A percentile compares a stretch with the other conserved stretches of the same genome.
Evolutionary conservation across 2,888 invertebrate species (phyloP).

Genomic region (Coremacera marginata): DNA sequence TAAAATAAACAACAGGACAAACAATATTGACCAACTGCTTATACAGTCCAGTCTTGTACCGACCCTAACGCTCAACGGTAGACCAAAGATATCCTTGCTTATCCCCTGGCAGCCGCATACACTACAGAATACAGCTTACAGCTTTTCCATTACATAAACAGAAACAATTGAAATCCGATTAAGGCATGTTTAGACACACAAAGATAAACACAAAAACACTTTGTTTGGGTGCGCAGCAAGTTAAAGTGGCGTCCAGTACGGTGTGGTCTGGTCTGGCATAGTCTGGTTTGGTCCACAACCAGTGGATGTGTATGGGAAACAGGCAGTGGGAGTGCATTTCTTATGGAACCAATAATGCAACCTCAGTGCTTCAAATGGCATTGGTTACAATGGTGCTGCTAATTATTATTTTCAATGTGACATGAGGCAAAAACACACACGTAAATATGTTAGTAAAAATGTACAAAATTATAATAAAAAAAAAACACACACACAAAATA

Average conservation of each 20-base stretch:
- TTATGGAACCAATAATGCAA: constrained; percentile 27
- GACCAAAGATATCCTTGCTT: too few species aligned
- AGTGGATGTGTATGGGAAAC: neutral
- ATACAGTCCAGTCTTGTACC: too few species aligned
- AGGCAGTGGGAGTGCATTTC: neutral
- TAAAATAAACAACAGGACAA: too few species aligned
- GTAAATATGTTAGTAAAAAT: neutral
- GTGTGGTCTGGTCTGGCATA: too few species aligned
- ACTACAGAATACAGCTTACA: too few species aligned
- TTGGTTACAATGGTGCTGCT: constrained; percentile 30
- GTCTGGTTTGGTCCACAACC: neutral
- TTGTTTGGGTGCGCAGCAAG: neutral
- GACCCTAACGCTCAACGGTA: too few species aligned
- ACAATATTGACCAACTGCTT: too few species aligned
- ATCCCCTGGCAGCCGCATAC: too few species aligned
- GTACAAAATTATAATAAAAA: neutral
- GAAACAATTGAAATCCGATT: constrained; percentile 57
- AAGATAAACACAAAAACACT: constrained; percentile 38
- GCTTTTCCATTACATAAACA: constrained; percentile 19
- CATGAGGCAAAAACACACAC: neutral
- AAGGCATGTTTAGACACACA: constrained; percentile 44
- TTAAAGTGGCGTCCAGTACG: too few species aligned
- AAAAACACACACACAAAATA: too few species aligned
- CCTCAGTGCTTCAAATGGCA: constrained; percentile 4
- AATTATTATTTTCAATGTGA: constrained; percentile 37